Conservation (phyloP, 1,140 invertebrate genomes). For the Calliphora vicina region DNA sequence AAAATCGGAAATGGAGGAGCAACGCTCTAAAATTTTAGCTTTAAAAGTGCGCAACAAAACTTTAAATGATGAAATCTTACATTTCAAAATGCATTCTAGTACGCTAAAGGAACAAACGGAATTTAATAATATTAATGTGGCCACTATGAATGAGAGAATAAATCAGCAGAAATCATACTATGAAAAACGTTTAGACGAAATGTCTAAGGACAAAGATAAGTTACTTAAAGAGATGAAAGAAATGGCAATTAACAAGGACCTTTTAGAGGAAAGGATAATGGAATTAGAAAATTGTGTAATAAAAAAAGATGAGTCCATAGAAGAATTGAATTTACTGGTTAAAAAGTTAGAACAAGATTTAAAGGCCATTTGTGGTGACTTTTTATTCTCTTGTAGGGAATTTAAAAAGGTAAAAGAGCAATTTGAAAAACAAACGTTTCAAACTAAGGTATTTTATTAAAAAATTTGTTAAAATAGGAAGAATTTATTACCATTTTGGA, state of each 20-base stretch:
- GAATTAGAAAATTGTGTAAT: constrained; percentile 45
- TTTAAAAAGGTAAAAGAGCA: constrained; percentile 52
- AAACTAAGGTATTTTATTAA: too few relatives aligned
- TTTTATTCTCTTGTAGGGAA: constrained; percentile 58
- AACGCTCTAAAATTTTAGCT: constrained; percentile 51
- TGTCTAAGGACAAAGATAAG: constrained; percentile 66
- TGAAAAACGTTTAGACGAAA: constrained; percentile 61
- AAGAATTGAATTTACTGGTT: constrained; percentile 43
- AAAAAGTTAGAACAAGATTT: constrained; percentile 55
- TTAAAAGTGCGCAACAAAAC: constrained; percentile 60
- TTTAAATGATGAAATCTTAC: constrained; percentile 53
- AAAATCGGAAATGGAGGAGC: constrained; percentile 64
- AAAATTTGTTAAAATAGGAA: too few relatives aligned
- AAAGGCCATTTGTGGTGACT: constrained; percentile 54
- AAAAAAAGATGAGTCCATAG: constrained; percentile 45
- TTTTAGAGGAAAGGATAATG: constrained; percentile 50
- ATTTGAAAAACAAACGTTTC: neutral
- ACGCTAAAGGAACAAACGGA: constrained; percentile 53
- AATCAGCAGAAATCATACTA: constrained; percentile 50
- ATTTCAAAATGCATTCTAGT: constrained; percentile 48
- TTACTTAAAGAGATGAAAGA: constrained; percentile 48
- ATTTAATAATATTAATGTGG: constrained; percentile 48
- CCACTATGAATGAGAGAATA: constrained; percentile 51
- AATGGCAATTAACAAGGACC: constrained; percentile 45
- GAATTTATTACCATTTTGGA: constrained; percentile 61